phyloP scores from a whole-genome alignment of 2,113 vertebrate species.

The Psilopsiagon aurifrons region DNA sequence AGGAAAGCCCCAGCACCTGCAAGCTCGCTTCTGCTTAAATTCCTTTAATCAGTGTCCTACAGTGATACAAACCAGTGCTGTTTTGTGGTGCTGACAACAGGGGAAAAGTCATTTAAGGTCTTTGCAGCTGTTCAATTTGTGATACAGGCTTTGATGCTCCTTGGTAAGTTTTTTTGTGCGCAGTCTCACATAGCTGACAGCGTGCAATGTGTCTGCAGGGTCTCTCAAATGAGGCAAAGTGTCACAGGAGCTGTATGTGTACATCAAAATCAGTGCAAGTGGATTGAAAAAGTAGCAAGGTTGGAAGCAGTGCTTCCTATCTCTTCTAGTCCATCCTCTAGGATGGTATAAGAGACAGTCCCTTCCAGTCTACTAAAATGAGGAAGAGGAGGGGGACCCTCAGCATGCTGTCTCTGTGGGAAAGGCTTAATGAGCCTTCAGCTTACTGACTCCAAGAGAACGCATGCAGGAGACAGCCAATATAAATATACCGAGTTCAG shows the following conservation, averaged over 20 bases:
- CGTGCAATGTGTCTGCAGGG: accelerated
- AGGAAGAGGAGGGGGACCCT: neutral
- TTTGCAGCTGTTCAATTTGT: neutral
- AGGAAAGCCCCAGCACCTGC: neutral
- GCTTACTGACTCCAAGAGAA: neutral
- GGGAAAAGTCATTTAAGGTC: neutral
- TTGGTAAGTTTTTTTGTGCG: neutral
- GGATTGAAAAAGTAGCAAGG: neutral
- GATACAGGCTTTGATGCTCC: neutral
- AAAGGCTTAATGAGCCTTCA: neutral
- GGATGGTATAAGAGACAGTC: neutral
- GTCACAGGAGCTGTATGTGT: neutral
- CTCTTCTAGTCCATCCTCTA: neutral
- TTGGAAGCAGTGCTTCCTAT: neutral
- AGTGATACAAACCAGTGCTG: neutral
- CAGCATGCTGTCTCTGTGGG: accelerated
- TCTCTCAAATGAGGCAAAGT: neutral
- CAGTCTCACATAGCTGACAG: neutral
- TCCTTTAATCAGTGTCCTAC: neutral
- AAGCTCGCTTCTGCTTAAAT: neutral
- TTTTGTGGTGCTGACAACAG: neutral
- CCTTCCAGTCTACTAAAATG: neutral
- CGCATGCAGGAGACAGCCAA: neutral
- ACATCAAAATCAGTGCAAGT: neutral
- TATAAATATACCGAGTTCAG: accelerated